Evolutionary conservation across 2,113 vertebrate genomes (phyloP), one percentile per base, ranked within the genome.

Genomic region (Dipodomys ordii): DNA sequence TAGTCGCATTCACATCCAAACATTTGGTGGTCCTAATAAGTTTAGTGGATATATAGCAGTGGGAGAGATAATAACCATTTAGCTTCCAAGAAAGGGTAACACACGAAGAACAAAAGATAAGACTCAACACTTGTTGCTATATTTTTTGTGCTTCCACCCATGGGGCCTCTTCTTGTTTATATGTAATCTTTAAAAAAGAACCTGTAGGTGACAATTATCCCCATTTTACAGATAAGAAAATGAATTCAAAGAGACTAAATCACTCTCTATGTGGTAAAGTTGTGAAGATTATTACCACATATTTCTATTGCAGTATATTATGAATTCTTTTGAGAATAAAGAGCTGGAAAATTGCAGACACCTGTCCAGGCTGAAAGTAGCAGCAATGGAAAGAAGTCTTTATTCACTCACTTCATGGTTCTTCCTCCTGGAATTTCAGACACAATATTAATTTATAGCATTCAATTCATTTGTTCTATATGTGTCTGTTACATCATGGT

Each of bases 261-360:
- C 90, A 79, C 23, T 46, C 20, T 62, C 20, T 79, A 25, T 19
- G 23, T 79, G 82, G 11, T 80, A 76, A 49, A 80, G 1, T n/a
- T 79, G 23, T 28, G n/a, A 35, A 10, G 65, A 87, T 39, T 18
- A 16, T 78, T 82, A 72, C 27, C 67, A 25, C 71, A 73, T 82
- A 90, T 18, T 25, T 39, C 32, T 77, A 28, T 39, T 57, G 83
- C 67, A 62, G 15, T 53, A 74, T 83, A 86, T n/a, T 39, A 95
- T 16, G 32, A 82, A 11, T 44, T 86, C 6, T 32, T 71, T n/a
- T 86, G 49, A 80, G 2, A 28, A 77, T 22, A 71, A 23, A 18
- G 62, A 92, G 20, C 32, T 73, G 25, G 86, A 87, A 60, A 90
- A 87, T 69, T 87, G 46, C 28, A 96, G 72, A 68, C 72, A 83